These are phyloP conservation scores for Drymodes brunneopygia DNA, from an alignment of 2,113 vertebrate genomes.

Conservation along the genomic window DNA sequence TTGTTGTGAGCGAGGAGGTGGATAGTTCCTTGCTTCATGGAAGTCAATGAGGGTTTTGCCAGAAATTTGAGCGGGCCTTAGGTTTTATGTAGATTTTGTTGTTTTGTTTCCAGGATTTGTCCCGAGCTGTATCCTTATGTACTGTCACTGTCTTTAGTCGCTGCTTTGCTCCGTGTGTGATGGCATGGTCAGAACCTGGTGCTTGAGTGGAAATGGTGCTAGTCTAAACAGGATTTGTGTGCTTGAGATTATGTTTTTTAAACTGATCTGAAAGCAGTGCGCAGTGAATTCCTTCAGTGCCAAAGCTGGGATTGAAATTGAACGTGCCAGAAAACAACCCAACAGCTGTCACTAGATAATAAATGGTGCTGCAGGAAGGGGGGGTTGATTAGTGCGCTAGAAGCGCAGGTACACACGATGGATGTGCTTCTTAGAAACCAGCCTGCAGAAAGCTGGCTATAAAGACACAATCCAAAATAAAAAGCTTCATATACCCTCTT, in stretches of 20 bases:
- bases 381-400: not conserved
- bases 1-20: not conserved
- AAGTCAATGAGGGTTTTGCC: not conserved
- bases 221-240: not conserved
- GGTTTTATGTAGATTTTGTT: not conserved
- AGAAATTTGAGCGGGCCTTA: not conserved
- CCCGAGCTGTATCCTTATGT: not conserved
- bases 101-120: not conserved
- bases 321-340: not conserved
- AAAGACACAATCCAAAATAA: not conserved
- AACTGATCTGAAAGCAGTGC: not conserved
- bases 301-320: not conserved
- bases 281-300: not conserved
- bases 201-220: not conserved
- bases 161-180: rapidly evolving
- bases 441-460: not conserved
- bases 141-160: not conserved
- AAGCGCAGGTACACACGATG: not conserved
- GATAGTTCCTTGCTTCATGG: not conserved
- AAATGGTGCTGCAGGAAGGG: not conserved
- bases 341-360: not conserved
- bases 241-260: not conserved
- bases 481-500: not conserved
- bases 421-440: not conserved
- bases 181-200: not conserved